Percentiles rank a stretch among this genome's conserved stretches.
Conservation (phyloP, 2,888 invertebrate genomes). For the Erebia palarica region DNA sequence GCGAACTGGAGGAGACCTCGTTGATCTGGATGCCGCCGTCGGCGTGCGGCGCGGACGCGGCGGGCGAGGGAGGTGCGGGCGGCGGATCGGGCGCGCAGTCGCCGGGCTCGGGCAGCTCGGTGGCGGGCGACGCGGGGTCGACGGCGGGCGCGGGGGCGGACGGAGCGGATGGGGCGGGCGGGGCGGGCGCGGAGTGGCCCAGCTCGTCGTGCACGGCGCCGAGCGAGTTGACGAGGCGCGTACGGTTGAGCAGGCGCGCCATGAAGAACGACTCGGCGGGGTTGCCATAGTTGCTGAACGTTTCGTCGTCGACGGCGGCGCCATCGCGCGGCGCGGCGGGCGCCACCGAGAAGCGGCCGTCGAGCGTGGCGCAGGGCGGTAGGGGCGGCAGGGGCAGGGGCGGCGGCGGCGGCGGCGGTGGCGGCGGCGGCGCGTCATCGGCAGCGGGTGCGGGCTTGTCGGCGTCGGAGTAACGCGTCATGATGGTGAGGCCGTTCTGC, state of each 20-base stretch:
- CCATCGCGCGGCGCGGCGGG: constrained; percentile 48
- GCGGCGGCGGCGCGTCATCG: constrained; percentile 55
- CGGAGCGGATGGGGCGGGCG: neutral
- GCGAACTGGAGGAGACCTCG: constrained; percentile 85
- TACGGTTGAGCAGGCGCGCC: constrained; percentile 69
- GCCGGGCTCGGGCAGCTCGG: constrained; percentile 36
- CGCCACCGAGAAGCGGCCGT: constrained; percentile 58
- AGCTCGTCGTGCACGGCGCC: constrained; percentile 71
- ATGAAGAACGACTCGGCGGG: constrained; percentile 78
- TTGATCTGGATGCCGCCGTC: constrained; percentile 84
- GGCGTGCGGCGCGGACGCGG: constrained; percentile 44
- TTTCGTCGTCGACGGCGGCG: constrained; percentile 50
- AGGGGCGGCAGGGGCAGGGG: constrained; percentile 60
- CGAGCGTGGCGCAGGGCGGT: constrained; percentile 65
- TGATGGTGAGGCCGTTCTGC: constrained; percentile 74
- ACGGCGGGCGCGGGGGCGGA: constrained; percentile 37
- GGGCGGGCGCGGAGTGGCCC: constrained; percentile 39
- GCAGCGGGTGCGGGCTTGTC: constrained; percentile 53
- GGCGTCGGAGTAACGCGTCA: constrained; percentile 74
- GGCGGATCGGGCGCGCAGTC: constrained; percentile 38
- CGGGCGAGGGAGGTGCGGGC: constrained; percentile 42
- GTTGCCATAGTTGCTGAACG: constrained; percentile 72
- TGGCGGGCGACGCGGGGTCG: constrained; percentile 27
- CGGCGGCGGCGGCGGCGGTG: constrained; percentile 56
- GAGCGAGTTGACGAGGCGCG: constrained; percentile 68